Evolutionary conservation across 2,113 vertebrate species (phyloP).

Genomic region (Ciconia boyciana): DNA sequence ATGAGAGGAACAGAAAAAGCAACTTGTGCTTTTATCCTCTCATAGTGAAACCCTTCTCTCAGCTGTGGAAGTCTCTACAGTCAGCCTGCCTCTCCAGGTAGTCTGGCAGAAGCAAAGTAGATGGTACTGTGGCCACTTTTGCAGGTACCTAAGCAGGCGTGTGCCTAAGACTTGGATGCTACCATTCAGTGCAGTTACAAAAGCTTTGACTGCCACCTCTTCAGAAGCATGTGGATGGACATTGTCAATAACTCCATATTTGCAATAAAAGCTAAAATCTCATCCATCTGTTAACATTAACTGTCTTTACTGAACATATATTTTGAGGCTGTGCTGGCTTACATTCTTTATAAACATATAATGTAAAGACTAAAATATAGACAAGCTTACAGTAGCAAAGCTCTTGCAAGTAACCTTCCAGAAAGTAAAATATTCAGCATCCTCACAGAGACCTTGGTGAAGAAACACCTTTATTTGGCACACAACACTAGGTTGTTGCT

Average conservation of each 20-base stretch:
- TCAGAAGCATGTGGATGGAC: not conserved
- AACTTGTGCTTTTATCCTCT: not conserved
- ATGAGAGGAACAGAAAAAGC: not conserved
- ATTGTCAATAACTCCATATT: not conserved
- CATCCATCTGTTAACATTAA: not conserved
- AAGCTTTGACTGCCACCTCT: not conserved
- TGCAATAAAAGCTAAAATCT: not conserved
- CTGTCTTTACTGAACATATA: not conserved
- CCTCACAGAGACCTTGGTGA: not conserved
- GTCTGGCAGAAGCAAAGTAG: not conserved
- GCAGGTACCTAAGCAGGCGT: not conserved
- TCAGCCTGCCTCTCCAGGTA: not conserved
- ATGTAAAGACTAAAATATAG: not conserved
- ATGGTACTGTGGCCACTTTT: not conserved
- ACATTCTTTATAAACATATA: accelerated
- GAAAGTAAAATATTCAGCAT: not conserved
- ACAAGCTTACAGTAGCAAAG: not conserved
- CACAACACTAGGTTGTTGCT: accelerated
- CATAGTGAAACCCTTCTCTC: not conserved
- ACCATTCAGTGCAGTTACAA: not conserved
- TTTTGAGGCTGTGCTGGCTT: not conserved
- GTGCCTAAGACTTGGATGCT: not conserved
- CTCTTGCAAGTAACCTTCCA: not conserved
- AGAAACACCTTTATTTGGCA: not conserved
- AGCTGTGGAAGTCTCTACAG: not conserved